Percentiles rank a stretch among this genome's conserved stretches.
Evolutionary conservation across 1,140 invertebrate genomes (phyloP).

Genomic region (Cherax destructor): DNA sequence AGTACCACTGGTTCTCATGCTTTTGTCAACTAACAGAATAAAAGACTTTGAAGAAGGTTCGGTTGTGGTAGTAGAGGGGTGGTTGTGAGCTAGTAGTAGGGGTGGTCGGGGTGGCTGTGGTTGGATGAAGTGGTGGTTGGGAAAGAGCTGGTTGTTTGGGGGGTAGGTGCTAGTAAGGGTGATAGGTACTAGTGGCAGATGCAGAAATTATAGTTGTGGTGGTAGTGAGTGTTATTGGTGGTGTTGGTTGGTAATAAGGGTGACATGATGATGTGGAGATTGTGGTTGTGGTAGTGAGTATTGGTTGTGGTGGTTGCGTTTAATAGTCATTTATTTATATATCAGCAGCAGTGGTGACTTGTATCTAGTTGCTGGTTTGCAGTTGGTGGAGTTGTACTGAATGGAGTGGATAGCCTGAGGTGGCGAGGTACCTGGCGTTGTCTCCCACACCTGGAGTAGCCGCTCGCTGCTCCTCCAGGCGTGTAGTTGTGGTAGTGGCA

Average conservation of each 20-base stretch:
- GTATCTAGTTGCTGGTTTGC: too few species aligned
- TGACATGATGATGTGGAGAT: background rate
- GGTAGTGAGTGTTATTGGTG: background rate
- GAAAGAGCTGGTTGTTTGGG: background rate
- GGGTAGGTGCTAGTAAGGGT: background rate
- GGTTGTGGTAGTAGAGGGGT: too few species aligned
- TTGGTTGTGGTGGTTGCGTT: background rate
- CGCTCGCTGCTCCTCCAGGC: too few species aligned
- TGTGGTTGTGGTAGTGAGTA: background rate
- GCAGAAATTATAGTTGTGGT: background rate
- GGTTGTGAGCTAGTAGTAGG: too few species aligned
- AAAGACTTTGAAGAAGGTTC: background rate
- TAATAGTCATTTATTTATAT: too few species aligned
- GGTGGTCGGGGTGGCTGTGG: background rate
- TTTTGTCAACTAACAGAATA: constrained; percentile 16
- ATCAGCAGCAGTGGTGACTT: too few species aligned
- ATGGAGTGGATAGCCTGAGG: too few species aligned
- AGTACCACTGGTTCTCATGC: background rate
- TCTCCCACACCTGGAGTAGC: too few species aligned
- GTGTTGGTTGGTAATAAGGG: background rate
- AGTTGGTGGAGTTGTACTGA: too few species aligned
- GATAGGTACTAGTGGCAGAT: background rate
- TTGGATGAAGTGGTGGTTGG: too few species aligned
- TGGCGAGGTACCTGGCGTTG: too few species aligned
- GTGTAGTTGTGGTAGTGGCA: too few species aligned